A percentile compares a stretch with the other conserved stretches of the same genome.
Conservation (phyloP, 2,888 invertebrate species). For the Euzetes globulus region DNA sequence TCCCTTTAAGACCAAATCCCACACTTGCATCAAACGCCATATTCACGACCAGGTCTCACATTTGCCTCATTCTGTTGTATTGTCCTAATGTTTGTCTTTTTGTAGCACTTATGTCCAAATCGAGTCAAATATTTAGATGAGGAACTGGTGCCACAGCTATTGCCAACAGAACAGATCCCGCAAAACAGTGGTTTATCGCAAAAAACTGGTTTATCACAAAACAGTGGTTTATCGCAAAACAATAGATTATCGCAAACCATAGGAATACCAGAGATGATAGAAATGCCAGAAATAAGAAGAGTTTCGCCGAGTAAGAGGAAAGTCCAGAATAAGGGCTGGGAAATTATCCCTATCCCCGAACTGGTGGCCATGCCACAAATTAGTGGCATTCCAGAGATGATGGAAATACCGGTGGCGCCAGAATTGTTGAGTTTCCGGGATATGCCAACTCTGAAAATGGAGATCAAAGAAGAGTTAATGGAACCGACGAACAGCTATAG, state of each 20-base stretch:
- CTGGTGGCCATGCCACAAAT: too few relatives aligned
- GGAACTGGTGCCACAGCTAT: neutral
- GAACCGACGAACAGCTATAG: neutral
- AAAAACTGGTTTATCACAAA: neutral
- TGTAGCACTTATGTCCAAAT: neutral
- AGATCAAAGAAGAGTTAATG: too few relatives aligned
- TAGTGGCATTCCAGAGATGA: too few relatives aligned
- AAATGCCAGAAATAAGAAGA: neutral
- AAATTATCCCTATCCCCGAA: too few relatives aligned
- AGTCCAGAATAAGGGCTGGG: too few relatives aligned
- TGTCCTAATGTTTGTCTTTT: too few relatives aligned
- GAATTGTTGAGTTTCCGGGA: too few relatives aligned
- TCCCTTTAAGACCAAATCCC: neutral
- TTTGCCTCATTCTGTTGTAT: too few relatives aligned
- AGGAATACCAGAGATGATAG: neutral
- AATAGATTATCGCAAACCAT: neutral
- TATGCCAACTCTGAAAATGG: too few relatives aligned
- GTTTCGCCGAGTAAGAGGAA: too few relatives aligned
- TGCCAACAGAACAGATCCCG: neutral
- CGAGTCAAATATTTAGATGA: neutral
- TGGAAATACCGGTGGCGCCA: too few relatives aligned
- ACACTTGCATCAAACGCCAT: neutral
- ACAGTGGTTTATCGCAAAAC: neutral
- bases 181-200: neutral
- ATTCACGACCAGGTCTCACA: neutral